phyloP scores from a whole-genome alignment of 2,888 invertebrate genomes.

The Leistus spinibarbis region DNA sequence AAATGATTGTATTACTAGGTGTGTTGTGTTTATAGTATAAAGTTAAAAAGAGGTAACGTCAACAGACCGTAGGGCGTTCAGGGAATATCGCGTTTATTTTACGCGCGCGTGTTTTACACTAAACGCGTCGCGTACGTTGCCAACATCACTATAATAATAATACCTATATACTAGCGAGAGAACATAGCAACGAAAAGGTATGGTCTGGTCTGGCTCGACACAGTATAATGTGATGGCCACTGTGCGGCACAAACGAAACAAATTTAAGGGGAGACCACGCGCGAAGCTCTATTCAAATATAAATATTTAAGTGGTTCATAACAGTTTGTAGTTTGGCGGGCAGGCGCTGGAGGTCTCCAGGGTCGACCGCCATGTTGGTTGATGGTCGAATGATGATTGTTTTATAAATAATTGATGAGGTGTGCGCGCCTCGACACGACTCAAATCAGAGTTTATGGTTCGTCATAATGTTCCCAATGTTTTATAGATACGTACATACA shows the following conservation, averaged over 20 bases:
- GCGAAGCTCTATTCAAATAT: conserved; percentile 57
- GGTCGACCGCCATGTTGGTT: conserved; percentile 57
- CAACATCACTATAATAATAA: background rate
- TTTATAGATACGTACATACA: conserved; percentile 56
- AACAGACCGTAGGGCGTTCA: conserved; percentile 9
- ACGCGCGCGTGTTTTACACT: conserved; percentile 34
- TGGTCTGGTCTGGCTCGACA: too few species aligned
- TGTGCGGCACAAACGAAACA: conserved; percentile 48
- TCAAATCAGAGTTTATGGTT: conserved; percentile 61
- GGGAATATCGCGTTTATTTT: conserved; percentile 39
- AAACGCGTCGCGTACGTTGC: conserved; percentile 27
- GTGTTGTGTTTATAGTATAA: background rate
- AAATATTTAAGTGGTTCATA: conserved; percentile 60
- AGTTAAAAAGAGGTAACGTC: background rate
- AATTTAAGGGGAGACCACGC: conserved; percentile 58
- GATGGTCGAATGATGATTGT: conserved; percentile 61
- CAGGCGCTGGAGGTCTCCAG: conserved; percentile 50
- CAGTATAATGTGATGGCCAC: conserved; percentile 40
- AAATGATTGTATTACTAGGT: too few species aligned
- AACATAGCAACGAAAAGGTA: background rate
- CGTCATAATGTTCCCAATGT: conserved; percentile 58
- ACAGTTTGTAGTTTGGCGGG: conserved; percentile 56
- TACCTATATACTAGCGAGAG: background rate
- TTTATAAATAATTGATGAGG: conserved; percentile 58
- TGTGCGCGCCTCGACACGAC: conserved; percentile 49